These are phyloP conservation scores for Augochlorella aurata DNA, from an alignment of 2,888 invertebrate species.

Conservation along the genomic window DNA sequence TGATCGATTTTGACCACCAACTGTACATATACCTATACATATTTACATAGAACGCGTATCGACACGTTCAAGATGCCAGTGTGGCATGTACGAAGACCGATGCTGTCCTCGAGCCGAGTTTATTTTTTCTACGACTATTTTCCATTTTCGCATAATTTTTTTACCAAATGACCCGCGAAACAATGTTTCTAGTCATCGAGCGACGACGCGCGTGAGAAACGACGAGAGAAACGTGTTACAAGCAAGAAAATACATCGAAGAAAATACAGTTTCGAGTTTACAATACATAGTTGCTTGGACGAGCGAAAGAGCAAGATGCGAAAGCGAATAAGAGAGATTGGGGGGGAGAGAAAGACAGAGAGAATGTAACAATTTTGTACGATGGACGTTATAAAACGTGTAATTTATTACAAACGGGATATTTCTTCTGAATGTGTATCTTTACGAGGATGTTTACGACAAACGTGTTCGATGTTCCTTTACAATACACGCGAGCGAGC, in stretches of 20 bases:
- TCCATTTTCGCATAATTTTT: conserved; percentile 78
- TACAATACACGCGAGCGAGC: conserved; percentile 65
- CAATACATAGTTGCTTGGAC: conserved; percentile 20
- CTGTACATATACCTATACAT: background rate
- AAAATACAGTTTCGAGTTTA: conserved; percentile 46
- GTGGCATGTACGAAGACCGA: conserved; percentile 25
- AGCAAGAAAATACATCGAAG: conserved; percentile 50
- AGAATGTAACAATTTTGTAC: conserved; percentile 68
- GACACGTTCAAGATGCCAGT: background rate
- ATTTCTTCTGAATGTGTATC: conserved; percentile 57
- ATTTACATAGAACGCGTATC: background rate
- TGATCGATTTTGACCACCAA: background rate
- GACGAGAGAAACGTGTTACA: conserved; percentile 48
- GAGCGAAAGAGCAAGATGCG: conserved; percentile 48
- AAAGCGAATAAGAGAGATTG: conserved; percentile 37
- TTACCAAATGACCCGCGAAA: conserved; percentile 78
- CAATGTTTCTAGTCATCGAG: conserved; percentile 79
- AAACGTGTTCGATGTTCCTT: conserved; percentile 76
- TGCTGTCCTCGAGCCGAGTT: conserved; percentile 65
- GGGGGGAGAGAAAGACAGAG: conserved; percentile 23
- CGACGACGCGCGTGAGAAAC: conserved; percentile 59
- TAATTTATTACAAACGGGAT: conserved; percentile 74
- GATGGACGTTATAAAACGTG: conserved; percentile 65
- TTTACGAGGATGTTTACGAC: conserved; percentile 58
- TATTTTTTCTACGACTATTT: conserved; percentile 76